phyloP scores from a whole-genome alignment of 1,140 invertebrate species.

The Drosophila chauvacae region DNA sequence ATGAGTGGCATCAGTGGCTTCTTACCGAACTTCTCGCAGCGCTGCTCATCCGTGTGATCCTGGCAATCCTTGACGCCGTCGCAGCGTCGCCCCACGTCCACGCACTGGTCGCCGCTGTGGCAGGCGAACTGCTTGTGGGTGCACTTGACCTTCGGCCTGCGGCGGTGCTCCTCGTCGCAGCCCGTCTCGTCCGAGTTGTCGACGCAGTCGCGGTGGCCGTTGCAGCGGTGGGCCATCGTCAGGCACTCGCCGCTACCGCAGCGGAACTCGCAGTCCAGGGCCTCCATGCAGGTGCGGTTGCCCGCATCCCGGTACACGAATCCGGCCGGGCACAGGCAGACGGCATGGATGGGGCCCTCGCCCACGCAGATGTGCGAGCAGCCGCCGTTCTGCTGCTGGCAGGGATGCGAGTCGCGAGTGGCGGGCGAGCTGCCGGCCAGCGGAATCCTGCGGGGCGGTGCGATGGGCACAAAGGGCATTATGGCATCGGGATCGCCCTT shows the following conservation, averaged over 20 bases:
- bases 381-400: constrained; percentile 87
- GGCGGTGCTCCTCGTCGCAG: constrained; percentile 84
- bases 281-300: constrained; percentile 85
- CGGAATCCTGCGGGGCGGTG: constrained; percentile 46
- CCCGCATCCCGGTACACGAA: constrained; percentile 85
- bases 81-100: constrained; percentile 87
- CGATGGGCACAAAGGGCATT: neutral
- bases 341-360: constrained; percentile 51
- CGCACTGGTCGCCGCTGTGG: constrained; percentile 84
- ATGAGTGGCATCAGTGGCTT: neutral
- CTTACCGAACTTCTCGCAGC: constrained; percentile 85
- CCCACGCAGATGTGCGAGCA: constrained; percentile 90
- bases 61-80: constrained; percentile 90
- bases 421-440: constrained; percentile 50
- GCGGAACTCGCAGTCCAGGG: constrained; percentile 85
- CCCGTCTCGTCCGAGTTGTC: constrained; percentile 89
- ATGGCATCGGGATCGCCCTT: constrained; percentile 20
- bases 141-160: constrained; percentile 85
- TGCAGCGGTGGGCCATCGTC: constrained; percentile 87
- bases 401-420: constrained; percentile 85
- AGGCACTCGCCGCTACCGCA: constrained; percentile 89
- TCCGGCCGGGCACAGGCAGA: constrained; percentile 88
- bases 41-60: constrained; percentile 91
- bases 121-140: constrained; percentile 87
- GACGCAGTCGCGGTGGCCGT: constrained; percentile 89